Evolutionary conservation across 2,113 vertebrate species (phyloP), one percentile per base, ranked within the genome.

Genomic region (Hydropotes inermis): DNA sequence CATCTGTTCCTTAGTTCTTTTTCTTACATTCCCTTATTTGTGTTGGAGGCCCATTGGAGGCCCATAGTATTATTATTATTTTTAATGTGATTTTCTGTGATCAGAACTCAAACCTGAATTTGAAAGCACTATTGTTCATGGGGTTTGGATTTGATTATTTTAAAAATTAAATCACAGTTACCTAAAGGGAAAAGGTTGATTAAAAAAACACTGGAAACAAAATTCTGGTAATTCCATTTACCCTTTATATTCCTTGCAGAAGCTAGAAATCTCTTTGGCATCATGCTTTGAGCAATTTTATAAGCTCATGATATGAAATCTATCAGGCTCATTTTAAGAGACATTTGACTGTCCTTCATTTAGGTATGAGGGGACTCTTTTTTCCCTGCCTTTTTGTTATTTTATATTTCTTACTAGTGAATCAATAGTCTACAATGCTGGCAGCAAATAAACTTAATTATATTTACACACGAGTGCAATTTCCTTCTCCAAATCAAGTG

Each of bases 151-250:
- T 45, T 83, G 17, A 78, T 52, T 27, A 7, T 78, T 70, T 76
- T n/a, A 90, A 89, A 86, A 95, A 64, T 58, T 64, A 76, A 93
- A 47, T 90, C 55, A 43, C 27, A 89, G n/a, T 96, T 95, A n/a
- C 25, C 82, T 21, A 45, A 39, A 50, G n/a, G 27, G 17, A 36
- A 93, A 90, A 89, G 4, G 13, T 13, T 67, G 39, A 78, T 57
- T 2, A n/a, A 74, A 43, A 28, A 88, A 91, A 43, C 8, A 67
- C 10, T 54, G 28, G 3, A 33, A 81, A 85, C 10, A 52, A 47
- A 76, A 28, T 33, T 58, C 23, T 84, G 43, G 4, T 82, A 78
- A 76, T 87, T 95, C 45, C 2, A 30, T 76, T 93, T 87, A 76
- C 17, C 39, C 21, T 79, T 88, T 5, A 58, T 50, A 64, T 83